Evolutionary conservation across 2,888 invertebrate genomes (phyloP), one percentile per base, ranked within the genome.

Genomic region (Beris chalybata): DNA sequence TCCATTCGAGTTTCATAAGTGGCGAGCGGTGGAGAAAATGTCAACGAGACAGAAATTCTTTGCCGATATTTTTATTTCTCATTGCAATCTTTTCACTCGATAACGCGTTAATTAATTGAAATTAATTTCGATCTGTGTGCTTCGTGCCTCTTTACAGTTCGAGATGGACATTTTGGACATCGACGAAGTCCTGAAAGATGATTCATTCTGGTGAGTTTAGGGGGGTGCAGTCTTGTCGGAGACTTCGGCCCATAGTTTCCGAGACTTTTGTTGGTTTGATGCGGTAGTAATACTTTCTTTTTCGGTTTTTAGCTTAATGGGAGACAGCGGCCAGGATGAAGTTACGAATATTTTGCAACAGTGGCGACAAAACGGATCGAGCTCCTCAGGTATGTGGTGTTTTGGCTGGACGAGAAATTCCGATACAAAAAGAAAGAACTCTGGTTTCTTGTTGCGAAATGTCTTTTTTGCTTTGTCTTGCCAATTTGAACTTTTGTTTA

Each of bases 141-240:
- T 38, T 38, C 22, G 9, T 38, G 38, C 7, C 3, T 38, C 9
- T 38, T 38, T 38, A 38, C 38, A 38, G 38, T 38, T 38, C 5
- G 38, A 64, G 69, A 79, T 79, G 79, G 79, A 79, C 74, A 79
- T 79, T 73, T 72, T 79, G 70, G 79, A 79, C 67, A 78, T 79
- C 69, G 79, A 79, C 72, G 79, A 79, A 72, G 79, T 75, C 43
- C 73, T 79, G 38, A 79, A 79, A 74, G 79, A 79, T 77, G 79
- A 79, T 77, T 79, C 79, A 72, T 79, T 78, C 74, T 79, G 78
- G 79, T 79, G 74, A 76, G 77, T 74, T 22, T 22, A 2, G 22
- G 22, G 22, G 22, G 65, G 11, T 38, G 43, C 38, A 52, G 44
- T n/a, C 50, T 52, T 22, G 53, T 12, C 30, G 5, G 54, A 2